A percentile compares a stretch with the other conserved stretches of the same genome.
Conservation (phyloP, 2,113 vertebrate genomes). For the Syngnathus scovelli region DNA sequence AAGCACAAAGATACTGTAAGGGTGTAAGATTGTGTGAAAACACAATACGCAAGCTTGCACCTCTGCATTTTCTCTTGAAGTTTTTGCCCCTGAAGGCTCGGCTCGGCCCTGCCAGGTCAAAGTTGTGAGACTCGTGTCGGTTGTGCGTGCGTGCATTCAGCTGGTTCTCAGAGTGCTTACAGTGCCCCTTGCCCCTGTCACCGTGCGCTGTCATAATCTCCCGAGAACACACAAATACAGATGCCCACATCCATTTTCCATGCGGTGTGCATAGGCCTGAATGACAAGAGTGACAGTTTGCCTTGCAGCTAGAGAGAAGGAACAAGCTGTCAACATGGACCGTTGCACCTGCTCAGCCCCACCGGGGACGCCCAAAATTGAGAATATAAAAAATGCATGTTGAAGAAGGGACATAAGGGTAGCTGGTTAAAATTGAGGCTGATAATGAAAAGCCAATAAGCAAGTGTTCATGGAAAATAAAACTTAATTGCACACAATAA, state of each 20-base stretch:
- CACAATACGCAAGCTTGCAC: neutral
- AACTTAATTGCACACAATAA: constrained; percentile 42
- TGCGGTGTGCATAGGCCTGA: constrained; percentile 57
- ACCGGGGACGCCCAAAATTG: constrained; percentile 14
- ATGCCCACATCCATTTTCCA: constrained; percentile 45
- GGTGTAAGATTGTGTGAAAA: constrained; percentile 5
- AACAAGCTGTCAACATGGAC: constrained; percentile 69
- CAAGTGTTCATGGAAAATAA: constrained; percentile 26
- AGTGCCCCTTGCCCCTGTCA: constrained; percentile 32
- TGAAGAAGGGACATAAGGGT: constrained; percentile 8
- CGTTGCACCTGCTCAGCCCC: constrained; percentile 54
- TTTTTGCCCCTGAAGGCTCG: constrained; percentile 36
- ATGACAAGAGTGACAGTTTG: constrained; percentile 64
- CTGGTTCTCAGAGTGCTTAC: constrained; percentile 49
- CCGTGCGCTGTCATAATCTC: constrained; percentile 44
- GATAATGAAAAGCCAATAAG: constrained; percentile 33
- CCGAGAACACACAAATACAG: constrained; percentile 29
- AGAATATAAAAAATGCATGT: constrained; percentile 10
- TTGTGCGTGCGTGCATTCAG: constrained; percentile 33
- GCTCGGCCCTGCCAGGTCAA: constrained; percentile 27
- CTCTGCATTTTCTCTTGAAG: constrained; percentile 25
- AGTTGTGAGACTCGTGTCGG: constrained; percentile 40
- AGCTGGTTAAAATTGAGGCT: constrained; percentile 25
- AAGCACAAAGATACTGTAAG: neutral
- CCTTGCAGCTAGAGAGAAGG: constrained; percentile 60